phyloP scores from a whole-genome alignment of 2,888 invertebrate genomes.

The Xestia ashworthii region DNA sequence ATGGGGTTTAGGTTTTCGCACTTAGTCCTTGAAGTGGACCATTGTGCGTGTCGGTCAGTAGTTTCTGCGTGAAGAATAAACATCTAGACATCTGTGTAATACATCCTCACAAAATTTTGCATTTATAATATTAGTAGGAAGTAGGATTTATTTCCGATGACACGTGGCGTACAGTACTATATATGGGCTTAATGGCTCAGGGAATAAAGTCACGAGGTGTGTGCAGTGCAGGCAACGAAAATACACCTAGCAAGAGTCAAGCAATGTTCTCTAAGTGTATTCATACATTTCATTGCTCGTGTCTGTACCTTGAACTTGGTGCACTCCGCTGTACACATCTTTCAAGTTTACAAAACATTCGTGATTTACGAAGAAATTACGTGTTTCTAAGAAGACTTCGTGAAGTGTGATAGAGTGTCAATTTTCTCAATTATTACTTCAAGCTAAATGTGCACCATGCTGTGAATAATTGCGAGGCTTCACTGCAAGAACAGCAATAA shows the following conservation, averaged over 20 bases:
- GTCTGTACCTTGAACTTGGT: background rate
- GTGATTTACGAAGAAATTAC: background rate
- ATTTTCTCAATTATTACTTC: conserved; percentile 34
- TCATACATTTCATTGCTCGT: background rate
- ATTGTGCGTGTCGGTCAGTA: no score
- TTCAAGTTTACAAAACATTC: background rate
- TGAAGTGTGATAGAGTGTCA: conserved; percentile 18
- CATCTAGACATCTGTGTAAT: no score
- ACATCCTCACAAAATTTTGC: no score
- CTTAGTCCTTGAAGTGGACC: no score
- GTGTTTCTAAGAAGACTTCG: background rate
- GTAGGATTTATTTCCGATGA: background rate
- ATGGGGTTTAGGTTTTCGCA: no score
- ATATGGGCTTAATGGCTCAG: no score
- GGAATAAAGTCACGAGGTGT: background rate
- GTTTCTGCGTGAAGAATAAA: no score
- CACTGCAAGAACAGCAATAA: background rate
- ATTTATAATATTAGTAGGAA: no score
- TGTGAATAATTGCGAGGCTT: conserved; percentile 25
- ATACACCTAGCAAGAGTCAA: background rate
- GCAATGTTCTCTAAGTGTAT: background rate
- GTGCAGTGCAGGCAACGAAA: background rate
- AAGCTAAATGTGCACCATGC: conserved; percentile 3
- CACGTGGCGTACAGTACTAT: background rate
- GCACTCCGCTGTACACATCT: background rate